Evolutionary conservation across 2,888 invertebrate species (phyloP).

Genomic region (Latrodectus elegans): DNA sequence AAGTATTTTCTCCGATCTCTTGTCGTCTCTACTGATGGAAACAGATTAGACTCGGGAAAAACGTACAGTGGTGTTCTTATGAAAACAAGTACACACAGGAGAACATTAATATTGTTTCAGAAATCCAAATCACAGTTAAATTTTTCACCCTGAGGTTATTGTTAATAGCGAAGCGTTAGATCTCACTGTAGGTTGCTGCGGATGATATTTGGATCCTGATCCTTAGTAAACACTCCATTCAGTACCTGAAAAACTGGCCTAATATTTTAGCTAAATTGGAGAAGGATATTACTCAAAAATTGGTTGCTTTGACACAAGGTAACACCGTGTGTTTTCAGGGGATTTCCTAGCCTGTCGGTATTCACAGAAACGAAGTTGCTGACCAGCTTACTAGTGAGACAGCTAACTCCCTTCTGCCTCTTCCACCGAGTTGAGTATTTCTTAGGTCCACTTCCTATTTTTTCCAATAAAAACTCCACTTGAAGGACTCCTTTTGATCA

Average conservation of each 20-base stretch:
- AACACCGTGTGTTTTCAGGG: background rate
- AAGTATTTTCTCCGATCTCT: background rate
- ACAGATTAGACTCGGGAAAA: background rate
- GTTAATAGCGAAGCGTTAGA: background rate
- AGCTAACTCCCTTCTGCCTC: background rate
- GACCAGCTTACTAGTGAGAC: background rate
- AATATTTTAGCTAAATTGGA: background rate
- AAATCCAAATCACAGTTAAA: conserved; percentile 4
- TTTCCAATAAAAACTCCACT: conserved; percentile 6
- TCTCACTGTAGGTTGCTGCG: background rate
- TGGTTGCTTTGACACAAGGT: background rate
- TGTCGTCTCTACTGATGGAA: background rate
- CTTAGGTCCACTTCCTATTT: conserved; percentile 2
- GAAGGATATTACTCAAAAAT: background rate
- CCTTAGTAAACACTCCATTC: background rate
- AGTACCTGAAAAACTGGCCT: background rate
- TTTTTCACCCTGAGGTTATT: background rate
- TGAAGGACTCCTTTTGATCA: background rate
- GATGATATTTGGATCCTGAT: background rate
- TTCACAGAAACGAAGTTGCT: background rate
- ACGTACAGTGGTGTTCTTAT: background rate
- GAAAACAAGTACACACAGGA: background rate
- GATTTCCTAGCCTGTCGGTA: background rate
- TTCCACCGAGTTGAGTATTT: background rate
- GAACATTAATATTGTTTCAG: background rate